Evolutionary conservation across 1,140 invertebrate species (phyloP), one percentile per base, ranked within the genome.

Genomic region (Portunus trituberculatus): DNA sequence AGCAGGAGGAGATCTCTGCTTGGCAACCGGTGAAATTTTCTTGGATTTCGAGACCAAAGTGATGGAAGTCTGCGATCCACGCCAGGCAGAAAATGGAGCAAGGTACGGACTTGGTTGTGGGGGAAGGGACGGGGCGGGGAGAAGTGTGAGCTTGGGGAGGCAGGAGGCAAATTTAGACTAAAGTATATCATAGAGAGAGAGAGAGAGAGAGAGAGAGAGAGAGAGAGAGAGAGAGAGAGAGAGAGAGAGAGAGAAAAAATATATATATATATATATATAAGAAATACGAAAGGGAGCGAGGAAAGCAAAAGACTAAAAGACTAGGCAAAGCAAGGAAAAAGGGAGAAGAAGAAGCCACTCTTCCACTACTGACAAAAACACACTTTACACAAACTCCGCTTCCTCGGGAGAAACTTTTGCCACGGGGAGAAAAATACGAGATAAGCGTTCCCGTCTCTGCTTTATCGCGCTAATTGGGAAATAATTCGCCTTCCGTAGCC

Each of bases 391-490:
- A n/a, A 76, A 76, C 67, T n/a, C 67, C 20, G 20, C 6, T 76
- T 25, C 67, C 67, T 76, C 20, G 67, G 67, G 67, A 39, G 67
- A 76, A 76, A 76, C 20, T 76, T 76, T 76, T 25, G 67, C 67
- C 67, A 3, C 39, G 39, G 39, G 39, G 20, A 25, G 67, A 76
- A 76, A 76, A 76, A 76, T 76, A 76, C 67, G 67, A 76, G 67
- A 76, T 76, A 76, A 76, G 67, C 67, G 67, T 76, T 76, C 20
- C 20, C 25, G 20, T 76, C 67, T 25, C 67, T 76, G 67, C 20
- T n/a, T 76, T 76, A 76, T 76, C 67, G 67, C 25, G 20, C 67
- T 76, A 76, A 76, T 76, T 76, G 67, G 67, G 67, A 76, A 76
- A n/a, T 76, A 76, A 76, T n/a, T 76, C 25, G 67, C 67, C n/a